Conservation (phyloP, 2,113 vertebrate species). For the Pimephales promelas region DNA sequence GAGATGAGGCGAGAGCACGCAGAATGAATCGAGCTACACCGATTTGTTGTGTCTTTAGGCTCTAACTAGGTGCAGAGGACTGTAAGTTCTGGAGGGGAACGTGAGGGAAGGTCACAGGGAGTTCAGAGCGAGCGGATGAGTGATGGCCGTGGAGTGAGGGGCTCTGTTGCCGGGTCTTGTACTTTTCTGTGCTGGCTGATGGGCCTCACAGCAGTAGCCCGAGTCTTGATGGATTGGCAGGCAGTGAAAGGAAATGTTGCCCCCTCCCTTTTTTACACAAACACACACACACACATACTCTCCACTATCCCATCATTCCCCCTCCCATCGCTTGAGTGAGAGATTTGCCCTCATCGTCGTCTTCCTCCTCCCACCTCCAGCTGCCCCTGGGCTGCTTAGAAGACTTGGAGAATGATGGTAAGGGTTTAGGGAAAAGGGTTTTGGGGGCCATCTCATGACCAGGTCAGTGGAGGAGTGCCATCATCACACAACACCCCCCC, state of each 20-base stretch:
- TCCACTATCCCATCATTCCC: slow-evolving; percentile 42
- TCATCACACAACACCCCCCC: background rate
- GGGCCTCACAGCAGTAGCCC: slow-evolving; percentile 90
- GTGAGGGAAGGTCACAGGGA: slow-evolving; percentile 84
- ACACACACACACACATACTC: slow-evolving; percentile 54
- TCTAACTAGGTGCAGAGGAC: slow-evolving; percentile 73
- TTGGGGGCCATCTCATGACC: slow-evolving; percentile 71
- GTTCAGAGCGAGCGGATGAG: slow-evolving; percentile 91
- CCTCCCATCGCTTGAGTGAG: slow-evolving; percentile 54
- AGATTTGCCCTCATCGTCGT: slow-evolving; percentile 29
- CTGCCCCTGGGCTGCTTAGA: slow-evolving; percentile 40
- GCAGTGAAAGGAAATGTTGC: slow-evolving; percentile 88
- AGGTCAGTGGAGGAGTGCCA: slow-evolving; percentile 69
- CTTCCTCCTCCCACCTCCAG: slow-evolving; percentile 58
- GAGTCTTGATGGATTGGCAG: slow-evolving; percentile 97
- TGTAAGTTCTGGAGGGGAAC: slow-evolving; percentile 78
- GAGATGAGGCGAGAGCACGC: background rate
- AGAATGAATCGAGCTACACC: background rate
- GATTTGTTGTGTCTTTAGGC: slow-evolving; percentile 62
- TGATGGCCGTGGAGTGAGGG: slow-evolving; percentile 84
- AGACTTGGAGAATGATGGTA: slow-evolving; percentile 58
- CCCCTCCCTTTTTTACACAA: slow-evolving; percentile 74
- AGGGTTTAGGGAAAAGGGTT: slow-evolving; percentile 72
- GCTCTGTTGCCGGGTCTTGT: slow-evolving; percentile 85
- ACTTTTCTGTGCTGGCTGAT: slow-evolving; percentile 85